Evolutionary conservation across 2,113 vertebrate genomes (phyloP), one percentile per base, ranked within the genome.

Genomic region (Noctilio leporinus): DNA sequence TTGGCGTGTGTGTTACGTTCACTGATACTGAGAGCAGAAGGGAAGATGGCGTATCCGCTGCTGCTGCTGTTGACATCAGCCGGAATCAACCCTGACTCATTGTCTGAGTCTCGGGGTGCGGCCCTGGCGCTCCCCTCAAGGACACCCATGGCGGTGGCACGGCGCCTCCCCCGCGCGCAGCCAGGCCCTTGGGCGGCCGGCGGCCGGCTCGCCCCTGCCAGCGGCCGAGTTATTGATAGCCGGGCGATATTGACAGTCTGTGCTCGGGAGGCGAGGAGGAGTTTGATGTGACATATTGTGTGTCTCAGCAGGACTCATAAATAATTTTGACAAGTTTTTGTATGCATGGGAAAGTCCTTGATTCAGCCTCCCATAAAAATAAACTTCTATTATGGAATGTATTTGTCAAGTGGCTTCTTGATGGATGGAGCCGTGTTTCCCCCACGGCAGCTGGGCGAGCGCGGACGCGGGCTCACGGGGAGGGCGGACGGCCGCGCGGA

Each of bases 361-460:
- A 99, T 99, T 99, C 99, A 99, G 99, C 99, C 99, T 99, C 99
- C 99, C 99, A 99, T 99, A 99, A 99, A 99, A 99, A 99, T 99
- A 99, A 99, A 99, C 99, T 99, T 99, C 99, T 99, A 99, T 99
- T 99, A 99, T 99, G 99, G 99, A 99, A 99, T 99, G 99, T 99
- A 99, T 99, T 99, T 99, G 99, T 99, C 99, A 99, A 99, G 99
- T 99, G 99, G 99, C 98, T 99, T 98, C 94, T 98, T 99, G 99
- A 99, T 99, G 99, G 99, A 99, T 99, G 99, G 99, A 98, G 98
- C 99, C 98, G 98, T 98, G 98, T 99, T 99, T 99, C 99, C 99
- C 99, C 99, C 98, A 98, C 99, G 99, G 99, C 99, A 99, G 99
- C 99, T 99, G 98, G 99, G 99, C 99, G 99, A 99, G 99, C n/a